These are phyloP conservation scores for Scelioninae gen. 2 DNA, from an alignment of 2,888 invertebrate species.

Conservation along the genomic window DNA sequence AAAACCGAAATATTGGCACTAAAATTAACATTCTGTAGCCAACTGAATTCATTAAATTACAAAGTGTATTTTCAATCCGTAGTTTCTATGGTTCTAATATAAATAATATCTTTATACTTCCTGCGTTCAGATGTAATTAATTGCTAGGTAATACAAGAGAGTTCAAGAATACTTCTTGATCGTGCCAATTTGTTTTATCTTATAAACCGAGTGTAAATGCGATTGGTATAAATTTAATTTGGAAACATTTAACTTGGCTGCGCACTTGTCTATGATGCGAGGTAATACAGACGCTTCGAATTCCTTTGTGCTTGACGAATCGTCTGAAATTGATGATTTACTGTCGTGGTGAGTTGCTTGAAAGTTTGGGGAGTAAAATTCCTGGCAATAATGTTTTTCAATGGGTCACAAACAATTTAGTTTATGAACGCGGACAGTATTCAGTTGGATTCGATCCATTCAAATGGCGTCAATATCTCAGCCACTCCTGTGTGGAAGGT, in stretches of 20 bases:
- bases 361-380: conserved; percentile 1
- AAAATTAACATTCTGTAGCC: conserved; percentile 15
- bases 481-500: conserved; percentile 23
- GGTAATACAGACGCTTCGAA: neutral
- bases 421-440: conserved; percentile 42
- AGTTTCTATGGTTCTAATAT: conserved; percentile 2
- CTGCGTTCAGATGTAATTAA: conserved; percentile 23
- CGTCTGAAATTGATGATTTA: conserved; percentile 58
- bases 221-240: conserved; percentile 23
- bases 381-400: conserved; percentile 59
- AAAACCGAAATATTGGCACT: conserved; percentile 22
- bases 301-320: conserved; percentile 30
- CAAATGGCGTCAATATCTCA: conserved; percentile 47
- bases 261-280: conserved; percentile 3
- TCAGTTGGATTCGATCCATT: conserved; percentile 50
- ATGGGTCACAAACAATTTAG: conserved; percentile 62
- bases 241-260: conserved; percentile 20
- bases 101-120: conserved; percentile 34
- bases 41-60: conserved; percentile 24
- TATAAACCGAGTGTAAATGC: conserved; percentile 5
- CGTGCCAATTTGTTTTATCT: conserved; percentile 35
- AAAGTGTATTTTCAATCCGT: conserved; percentile 12
- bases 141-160: conserved; percentile 13
- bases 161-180: conserved; percentile 18
- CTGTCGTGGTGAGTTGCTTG: conserved; percentile 8